These are phyloP conservation scores for Synergus japonicus DNA, from an alignment of 2,888 invertebrate species.

Conservation along the genomic window DNA sequence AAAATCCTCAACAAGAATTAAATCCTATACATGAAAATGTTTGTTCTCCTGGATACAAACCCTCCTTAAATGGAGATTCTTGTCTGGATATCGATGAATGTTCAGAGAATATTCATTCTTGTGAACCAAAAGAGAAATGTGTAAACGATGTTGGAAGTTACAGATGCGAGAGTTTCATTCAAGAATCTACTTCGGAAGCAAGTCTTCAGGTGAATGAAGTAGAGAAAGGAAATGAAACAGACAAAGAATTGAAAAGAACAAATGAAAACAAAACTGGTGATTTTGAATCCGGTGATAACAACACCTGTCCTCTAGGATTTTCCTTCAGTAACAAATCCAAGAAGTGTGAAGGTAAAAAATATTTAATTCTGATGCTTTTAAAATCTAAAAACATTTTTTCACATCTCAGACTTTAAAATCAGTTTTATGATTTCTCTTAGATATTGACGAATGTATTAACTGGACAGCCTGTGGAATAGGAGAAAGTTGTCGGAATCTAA, in stretches of 20 bases:
- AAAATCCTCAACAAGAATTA: slow-evolving; percentile 23
- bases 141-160: slow-evolving; percentile 84
- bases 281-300: not conserved
- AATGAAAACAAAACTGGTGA: slow-evolving; percentile 3
- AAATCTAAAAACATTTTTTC: not conserved
- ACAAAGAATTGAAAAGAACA: not conserved
- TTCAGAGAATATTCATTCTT: slow-evolving; percentile 80
- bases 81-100: slow-evolving; percentile 89
- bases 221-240: slow-evolving; percentile 8
- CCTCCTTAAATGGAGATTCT: slow-evolving; percentile 76
- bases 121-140: slow-evolving; percentile 80
- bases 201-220: not conserved
- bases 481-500: slow-evolving; percentile 92
- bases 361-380: not conserved
- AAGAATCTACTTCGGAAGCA: not conserved
- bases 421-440: slow-evolving; percentile 74
- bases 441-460: slow-evolving; percentile 86
- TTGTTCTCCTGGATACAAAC: slow-evolving; percentile 83
- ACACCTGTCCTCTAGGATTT: slow-evolving; percentile 11
- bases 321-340: not conserved
- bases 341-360: slow-evolving; percentile 15
- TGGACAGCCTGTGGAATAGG: slow-evolving; percentile 81
- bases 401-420: not conserved
- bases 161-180: slow-evolving; percentile 77
- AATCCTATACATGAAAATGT: slow-evolving; percentile 14